Evolutionary conservation across 2,797 vertebrate genomes (phyloP).

Genomic region (Rhinichthys osculus): DNA sequence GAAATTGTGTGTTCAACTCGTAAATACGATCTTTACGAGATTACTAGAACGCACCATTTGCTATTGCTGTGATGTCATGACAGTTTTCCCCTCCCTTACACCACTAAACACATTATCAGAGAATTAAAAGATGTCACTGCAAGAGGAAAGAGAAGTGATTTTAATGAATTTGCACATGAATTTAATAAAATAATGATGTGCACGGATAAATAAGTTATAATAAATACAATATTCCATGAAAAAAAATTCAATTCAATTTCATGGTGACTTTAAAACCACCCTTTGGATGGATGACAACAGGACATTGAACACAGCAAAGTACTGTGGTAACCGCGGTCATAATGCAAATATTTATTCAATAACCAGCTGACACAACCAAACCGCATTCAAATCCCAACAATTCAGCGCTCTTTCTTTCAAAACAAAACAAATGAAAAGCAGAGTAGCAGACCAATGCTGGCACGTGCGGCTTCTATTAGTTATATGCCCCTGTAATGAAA

Average conservation of each 20-base stretch:
- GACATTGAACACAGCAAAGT: not conserved
- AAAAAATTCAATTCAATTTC: not conserved
- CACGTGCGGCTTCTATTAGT: not conserved
- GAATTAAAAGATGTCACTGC: not conserved
- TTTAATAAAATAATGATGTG: not conserved
- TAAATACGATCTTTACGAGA: too few species aligned
- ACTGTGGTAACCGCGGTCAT: not conserved
- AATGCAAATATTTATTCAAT: not conserved
- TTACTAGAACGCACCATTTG: not conserved
- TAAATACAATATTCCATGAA: not conserved
- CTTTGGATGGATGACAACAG: not conserved
- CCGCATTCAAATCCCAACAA: not conserved
- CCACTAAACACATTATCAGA: not conserved
- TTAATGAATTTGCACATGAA: not conserved
- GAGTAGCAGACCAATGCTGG: not conserved
- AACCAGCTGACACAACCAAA: not conserved
- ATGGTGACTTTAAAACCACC: not conserved
- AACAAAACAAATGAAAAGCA: not conserved
- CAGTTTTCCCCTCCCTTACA: not conserved
- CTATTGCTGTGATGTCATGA: not conserved
- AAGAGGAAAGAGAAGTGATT: not conserved
- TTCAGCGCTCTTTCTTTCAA: not conserved
- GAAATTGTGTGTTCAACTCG: too few species aligned
- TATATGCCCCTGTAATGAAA: not conserved
- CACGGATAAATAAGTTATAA: not conserved